phyloP scores from a whole-genome alignment of 2,113 vertebrate genomes.

The Labeo catla region DNA sequence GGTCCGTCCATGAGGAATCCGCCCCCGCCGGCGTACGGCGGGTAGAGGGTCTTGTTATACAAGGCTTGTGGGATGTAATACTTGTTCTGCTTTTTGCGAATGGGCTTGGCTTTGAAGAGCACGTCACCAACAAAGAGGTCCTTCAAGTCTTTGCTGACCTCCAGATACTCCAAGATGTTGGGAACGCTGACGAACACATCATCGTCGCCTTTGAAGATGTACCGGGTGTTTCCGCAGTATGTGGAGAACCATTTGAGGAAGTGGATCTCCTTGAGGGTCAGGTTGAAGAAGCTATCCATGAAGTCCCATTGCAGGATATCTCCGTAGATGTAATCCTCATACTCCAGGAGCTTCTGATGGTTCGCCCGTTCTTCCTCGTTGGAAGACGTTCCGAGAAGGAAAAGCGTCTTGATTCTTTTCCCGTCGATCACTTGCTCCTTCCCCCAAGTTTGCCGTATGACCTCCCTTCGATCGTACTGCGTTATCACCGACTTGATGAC shows the following conservation, averaged over 20 bases:
- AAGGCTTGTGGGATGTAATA: constrained; percentile 89
- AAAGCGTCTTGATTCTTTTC: constrained; percentile 83
- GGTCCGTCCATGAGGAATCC: constrained; percentile 90
- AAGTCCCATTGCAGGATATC: constrained; percentile 98
- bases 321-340: constrained; percentile 86
- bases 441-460: constrained; percentile 95
- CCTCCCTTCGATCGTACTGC: constrained; percentile 89
- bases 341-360: constrained; percentile 94
- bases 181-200: constrained; percentile 89
- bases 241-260: constrained; percentile 94
- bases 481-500: constrained; percentile 93
- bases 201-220: constrained; percentile 93
- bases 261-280: constrained; percentile 95
- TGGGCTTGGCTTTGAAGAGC: constrained; percentile 86
- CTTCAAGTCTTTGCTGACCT: constrained; percentile 67
- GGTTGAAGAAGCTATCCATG: constrained; percentile 95
- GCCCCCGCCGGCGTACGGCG: constrained; percentile 92
- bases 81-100: constrained; percentile 91
- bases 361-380: constrained; percentile 84
- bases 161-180: constrained; percentile 91
- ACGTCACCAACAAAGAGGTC: constrained; percentile 91
- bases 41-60: constrained; percentile 87
- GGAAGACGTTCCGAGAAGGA: constrained; percentile 86
- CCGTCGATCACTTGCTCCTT: constrained; percentile 79
- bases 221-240: constrained; percentile 82